These are phyloP conservation scores for Scaptomyza parva DNA, from an alignment of 2,888 invertebrate species.

Conservation along the genomic window DNA sequence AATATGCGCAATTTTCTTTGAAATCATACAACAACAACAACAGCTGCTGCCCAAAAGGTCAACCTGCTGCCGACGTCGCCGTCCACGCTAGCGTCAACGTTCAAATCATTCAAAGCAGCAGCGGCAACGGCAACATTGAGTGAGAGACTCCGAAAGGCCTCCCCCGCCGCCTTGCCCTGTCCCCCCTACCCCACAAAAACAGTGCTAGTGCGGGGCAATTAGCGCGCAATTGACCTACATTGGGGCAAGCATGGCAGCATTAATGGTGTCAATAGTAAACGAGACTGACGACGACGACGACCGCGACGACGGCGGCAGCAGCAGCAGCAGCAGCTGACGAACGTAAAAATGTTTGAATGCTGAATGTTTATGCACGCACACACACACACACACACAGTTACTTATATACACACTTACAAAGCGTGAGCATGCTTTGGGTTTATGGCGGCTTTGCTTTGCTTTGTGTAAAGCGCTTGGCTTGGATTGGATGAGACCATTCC, in stretches of 20 bases:
- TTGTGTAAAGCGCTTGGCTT: not conserved
- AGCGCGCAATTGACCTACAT: constrained; percentile 82
- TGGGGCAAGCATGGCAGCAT: constrained; percentile 73
- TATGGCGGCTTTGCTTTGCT: too few species aligned
- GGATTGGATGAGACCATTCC: constrained; percentile 17
- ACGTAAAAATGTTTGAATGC: constrained; percentile 53
- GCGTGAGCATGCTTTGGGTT: too few species aligned
- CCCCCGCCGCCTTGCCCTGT: not conserved
- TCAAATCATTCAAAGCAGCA: constrained; percentile 55
- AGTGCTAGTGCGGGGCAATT: constrained; percentile 77
- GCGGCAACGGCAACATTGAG: constrained; percentile 56
- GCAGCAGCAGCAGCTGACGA: constrained; percentile 43
- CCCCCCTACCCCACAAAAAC: not conserved
- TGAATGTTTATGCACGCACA: constrained; percentile 69
- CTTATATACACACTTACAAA: not conserved
- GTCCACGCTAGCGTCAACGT: constrained; percentile 34
- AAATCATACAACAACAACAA: constrained; percentile 19
- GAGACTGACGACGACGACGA: constrained; percentile 65
- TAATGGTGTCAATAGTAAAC: constrained; percentile 82
- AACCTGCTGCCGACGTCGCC: constrained; percentile 45
- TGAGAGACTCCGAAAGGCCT: constrained; percentile 37
- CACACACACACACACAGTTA: not conserved
- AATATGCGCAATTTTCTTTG: constrained; percentile 61
- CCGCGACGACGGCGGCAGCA: constrained; percentile 1
- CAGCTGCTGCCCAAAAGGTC: constrained; percentile 67